Evolutionary conservation across 2,797 vertebrate species (phyloP), one percentile per base, ranked within the genome.

Genomic region (Pseudomugil tenellus): DNA sequence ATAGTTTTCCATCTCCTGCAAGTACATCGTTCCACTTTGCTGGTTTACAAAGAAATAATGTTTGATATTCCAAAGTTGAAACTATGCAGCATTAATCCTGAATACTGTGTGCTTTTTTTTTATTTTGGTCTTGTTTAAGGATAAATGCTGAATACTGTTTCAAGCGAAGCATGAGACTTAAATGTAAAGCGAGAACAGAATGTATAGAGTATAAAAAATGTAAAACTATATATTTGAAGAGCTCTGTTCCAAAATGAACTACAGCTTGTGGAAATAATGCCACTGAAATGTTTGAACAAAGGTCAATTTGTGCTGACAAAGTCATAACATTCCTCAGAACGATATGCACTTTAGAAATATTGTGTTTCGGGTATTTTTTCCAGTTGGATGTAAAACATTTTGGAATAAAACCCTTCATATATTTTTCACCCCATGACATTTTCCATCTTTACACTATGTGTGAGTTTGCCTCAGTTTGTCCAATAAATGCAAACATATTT

Each of bases 401-500:
- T 88, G 78, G 84, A 87, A 80, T 54, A 26, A 89, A 85, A 66
- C 63, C 32, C 76, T 85, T 85, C 73, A 77, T 87, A 76, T 85
- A 78, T 86, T 89, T 87, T 88, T 88, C 77, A 81, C 67, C 71
- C 59, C 64, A 80, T 84, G 68, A 87, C 76, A 81, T 83, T 62
- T 83, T 83, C 60, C 86, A 88, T 90, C 83, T 88, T 85, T 87
- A 88, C 85, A 89, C 82, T 82, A n/a, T 86, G 79, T 90, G 84
- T 90, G 79, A 81, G 83, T 89, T 84, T 88, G 82, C 76, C 43
- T 56, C 39, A 52, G 76, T 86, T 90, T 88, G 80, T 87, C 84
- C 81, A 92, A 92, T 92, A 91, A 92, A 93, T 76, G 72, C 83
- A 91, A 89, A 88, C 83, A 63, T 87, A 91, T 91, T 92, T 92